Base-by-base conservation (phyloP, 2,888 invertebrate species). In the Drosophila colorata region DNA sequence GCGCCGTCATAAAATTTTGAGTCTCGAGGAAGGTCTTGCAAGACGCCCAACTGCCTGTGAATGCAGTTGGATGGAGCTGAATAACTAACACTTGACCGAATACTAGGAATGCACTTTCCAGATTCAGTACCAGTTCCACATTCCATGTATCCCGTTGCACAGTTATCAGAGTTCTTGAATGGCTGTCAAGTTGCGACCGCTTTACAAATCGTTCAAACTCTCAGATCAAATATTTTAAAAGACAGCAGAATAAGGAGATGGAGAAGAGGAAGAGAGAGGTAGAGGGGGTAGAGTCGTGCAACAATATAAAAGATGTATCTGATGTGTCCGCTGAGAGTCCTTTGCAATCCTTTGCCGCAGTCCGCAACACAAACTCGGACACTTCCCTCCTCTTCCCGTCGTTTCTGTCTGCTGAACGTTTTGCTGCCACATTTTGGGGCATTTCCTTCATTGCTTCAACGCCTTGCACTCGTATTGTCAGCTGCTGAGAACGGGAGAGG, bases 181-280 rank as follows among this genome's bases (percentile, higher is more conserved):
- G 48, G 44, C 80, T 77, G 85, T 84, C 80, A 60, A 81, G 67
- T 58, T 57, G 56, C 43, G 48, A 63, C 20, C 59, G 59, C 66
- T 41, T 63, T 78, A 78, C 78, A 78, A 78, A 81, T 70, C 67
- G 75, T 63, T 70, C 66, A 74, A 63, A 73, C 78, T 73, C 56
- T 60, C 66, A 66, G 52, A 65, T 65, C 86, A 74, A 88, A 78
- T 58, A 57, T 84, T 41, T 37, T 25, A 46, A 47, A 37, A 52
- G 46, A 33, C 25, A 31, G 20, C 16, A 1, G 14, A 49, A 16
- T 9, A 33, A 8, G 43, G 49, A 14, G 7, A n/a, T n/a, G n/a
- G 18, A 18, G 9, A 40, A 9, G 16, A 14, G 4, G 20, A 46
- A 11, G 37, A 43, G n/a, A 3, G 25, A 31, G 33, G n/a, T n/a